Evolutionary conservation across 2,888 invertebrate species (phyloP), one percentile per base, ranked within the genome.

Genomic region (Cephus runcator): DNA sequence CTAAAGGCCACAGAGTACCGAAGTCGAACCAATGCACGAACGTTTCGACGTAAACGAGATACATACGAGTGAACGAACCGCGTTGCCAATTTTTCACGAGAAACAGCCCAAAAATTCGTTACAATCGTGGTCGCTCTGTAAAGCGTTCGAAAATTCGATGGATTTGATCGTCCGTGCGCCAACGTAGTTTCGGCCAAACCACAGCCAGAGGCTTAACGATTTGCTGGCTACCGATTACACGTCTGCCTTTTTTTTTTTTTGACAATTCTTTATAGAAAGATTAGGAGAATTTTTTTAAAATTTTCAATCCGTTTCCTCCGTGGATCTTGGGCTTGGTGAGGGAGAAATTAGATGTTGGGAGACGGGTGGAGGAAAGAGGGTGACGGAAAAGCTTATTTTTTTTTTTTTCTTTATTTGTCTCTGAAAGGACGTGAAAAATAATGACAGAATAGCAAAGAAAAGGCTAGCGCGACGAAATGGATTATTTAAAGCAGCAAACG

Each of bases 361-460:
- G 4, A 4, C 15, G 15, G 9, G 2, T 56, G 23, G 23, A 0
- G 0, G 40, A 23, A 56, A 23, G 9, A 23, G 40, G 0, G 9
- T 6, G 23, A 56, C 1, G 0, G 9, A 56, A 56, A 23, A 23
- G 40, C 40, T 56, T 23, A 1, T 1, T 40, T 40, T 40, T 15
- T 12, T 15, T 36, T 23, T 23, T 6, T 9, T 40, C 6, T 15
- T 56, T 56, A 9, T 56, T 23, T 56, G 9, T 23, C 40, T 23
- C 6, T 23, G 34, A 73, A 71, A 15, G 75, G 56, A 33, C 15
- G 36, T 31, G 73, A 69, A 40, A 69, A 69, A 73, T 34, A 68
- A 77, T 80, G 76, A 78, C 69, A 77, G 79, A 79, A 77, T 78
- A 74, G 76, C 73, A 79, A 36, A 15, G 56, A 71, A 75, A 75